These are phyloP conservation scores for Triops longicaudatus DNA, from an alignment of 1,140 invertebrate species.

Conservation along the genomic window DNA sequence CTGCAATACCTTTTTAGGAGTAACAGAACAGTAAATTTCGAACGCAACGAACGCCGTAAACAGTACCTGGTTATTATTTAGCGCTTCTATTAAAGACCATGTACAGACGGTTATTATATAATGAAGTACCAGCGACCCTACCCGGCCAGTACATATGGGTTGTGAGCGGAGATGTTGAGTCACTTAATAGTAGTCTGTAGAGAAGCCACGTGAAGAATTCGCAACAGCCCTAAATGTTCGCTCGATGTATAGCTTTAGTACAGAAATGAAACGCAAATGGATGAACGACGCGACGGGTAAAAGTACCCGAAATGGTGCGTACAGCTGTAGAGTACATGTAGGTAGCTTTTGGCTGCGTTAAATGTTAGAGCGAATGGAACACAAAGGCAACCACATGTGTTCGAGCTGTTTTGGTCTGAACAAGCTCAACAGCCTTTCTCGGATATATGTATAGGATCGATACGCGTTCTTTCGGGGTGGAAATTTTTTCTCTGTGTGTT, in stretches of 20 bases:
- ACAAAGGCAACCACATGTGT: not conserved
- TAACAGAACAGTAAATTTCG: no score
- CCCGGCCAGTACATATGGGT: not conserved
- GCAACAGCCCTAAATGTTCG: not conserved
- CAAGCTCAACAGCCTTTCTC: not conserved
- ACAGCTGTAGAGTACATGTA: not conserved
- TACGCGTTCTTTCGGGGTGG: not conserved
- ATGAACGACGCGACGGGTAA: not conserved
- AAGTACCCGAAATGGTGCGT: not conserved
- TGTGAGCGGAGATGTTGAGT: not conserved
- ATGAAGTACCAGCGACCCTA: no score
- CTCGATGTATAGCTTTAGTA: not conserved
- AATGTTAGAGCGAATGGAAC: not conserved
- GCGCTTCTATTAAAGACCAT: no score
- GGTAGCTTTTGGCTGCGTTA: not conserved
- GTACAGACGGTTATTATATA: no score
- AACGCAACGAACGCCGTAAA: no score
- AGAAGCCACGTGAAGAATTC: not conserved
- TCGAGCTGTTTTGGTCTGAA: not conserved
- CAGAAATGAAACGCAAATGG: not conserved
- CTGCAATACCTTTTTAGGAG: no score
- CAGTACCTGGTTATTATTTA: no score
- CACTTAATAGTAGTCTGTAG: not conserved
- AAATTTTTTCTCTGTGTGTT: not conserved
- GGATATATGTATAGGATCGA: not conserved